Base-by-base conservation (phyloP, 92 coral and sea anemone genomes). In the Anthopleura xanthogrammica region DNA sequence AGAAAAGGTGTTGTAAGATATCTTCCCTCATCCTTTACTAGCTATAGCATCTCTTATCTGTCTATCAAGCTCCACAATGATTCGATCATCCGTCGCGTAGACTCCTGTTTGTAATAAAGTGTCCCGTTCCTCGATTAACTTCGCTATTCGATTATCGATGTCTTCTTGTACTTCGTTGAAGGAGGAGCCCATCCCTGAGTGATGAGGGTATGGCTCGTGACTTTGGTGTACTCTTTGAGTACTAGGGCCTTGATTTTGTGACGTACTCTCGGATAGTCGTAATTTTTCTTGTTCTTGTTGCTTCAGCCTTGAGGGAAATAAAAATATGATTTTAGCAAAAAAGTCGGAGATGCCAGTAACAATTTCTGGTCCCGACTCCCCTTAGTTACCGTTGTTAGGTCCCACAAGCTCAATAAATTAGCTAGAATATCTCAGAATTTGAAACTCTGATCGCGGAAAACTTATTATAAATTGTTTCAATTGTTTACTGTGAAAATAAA, bases 21-120 rank as follows among this genome's bases (percentile, higher is more conserved):
- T 4, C 19, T 23, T 68, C 24, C 41, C 46, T 76, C 81, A 90
- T 24, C 94, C 93, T 83, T 89, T 96, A 88, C 98, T 94, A 4
- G 99, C 96, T 56, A 94, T 96, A 12, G 97, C 95, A 68, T 94
- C 98, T 81, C 99, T 87, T 77, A 96, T 96, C 79, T 96, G 99
- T 82, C 87, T 90, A 68, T 96, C 99, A 17, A 96, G 93, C 84
- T 96, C 99, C 40, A 89, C 94, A 55, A 96, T 96, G 62, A 96
- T 94, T 19, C 99, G 91, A 81, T 96, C 99, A 8, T 96, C 97
- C 16, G 98, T 96, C 39, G 95, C 94, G 77, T 94, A 96, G 16
- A 95, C 99, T 13, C 99, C 98, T 16, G 98, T 96, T 73, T 96
- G 99, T 58, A 94, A 78, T 41, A 96, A 83, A 2, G 99, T 96